phyloP scores from a whole-genome alignment of 2,113 vertebrate species.

The Xiphorhynchus elegans region DNA sequence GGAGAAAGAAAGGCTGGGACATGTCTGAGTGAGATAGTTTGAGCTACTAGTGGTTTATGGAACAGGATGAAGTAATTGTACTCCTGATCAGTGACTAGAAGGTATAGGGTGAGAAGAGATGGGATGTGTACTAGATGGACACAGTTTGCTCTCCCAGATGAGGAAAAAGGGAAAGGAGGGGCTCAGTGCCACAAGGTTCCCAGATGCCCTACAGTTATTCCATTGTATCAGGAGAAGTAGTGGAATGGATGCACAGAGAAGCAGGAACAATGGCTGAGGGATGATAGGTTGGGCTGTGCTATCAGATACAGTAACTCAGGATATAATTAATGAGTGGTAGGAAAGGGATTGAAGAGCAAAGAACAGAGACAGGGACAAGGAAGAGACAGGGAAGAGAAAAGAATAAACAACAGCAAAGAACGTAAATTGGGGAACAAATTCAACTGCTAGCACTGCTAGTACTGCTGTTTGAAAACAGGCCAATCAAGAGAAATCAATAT shows the following conservation, averaged over 20 bases:
- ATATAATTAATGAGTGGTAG: not conserved
- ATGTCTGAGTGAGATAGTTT: not conserved
- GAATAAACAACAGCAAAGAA: conserved; percentile 2
- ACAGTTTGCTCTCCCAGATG: not conserved
- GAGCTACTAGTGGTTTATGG: not conserved
- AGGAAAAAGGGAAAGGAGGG: not conserved
- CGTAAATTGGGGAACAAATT: conserved; percentile 5
- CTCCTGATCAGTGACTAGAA: not conserved
- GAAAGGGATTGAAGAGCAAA: not conserved
- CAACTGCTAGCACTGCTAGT: not conserved
- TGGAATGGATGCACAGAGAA: not conserved
- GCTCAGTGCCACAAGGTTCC: not conserved
- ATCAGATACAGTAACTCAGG: not conserved
- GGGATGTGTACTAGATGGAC: not conserved
- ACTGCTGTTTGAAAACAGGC: conserved; percentile 65
- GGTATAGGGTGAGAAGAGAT: not conserved
- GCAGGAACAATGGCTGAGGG: not conserved
- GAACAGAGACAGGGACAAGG: not conserved
- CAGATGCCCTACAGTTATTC: not conserved
- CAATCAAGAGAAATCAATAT: conserved; percentile 11
- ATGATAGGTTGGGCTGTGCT: not conserved
- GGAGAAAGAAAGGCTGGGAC: not conserved
- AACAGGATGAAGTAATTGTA: not conserved
- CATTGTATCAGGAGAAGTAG: not conserved
- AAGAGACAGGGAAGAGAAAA: not conserved